Base-by-base conservation (phyloP, 2,113 vertebrate genomes). In the Neopipo cinnamomea region DNA sequence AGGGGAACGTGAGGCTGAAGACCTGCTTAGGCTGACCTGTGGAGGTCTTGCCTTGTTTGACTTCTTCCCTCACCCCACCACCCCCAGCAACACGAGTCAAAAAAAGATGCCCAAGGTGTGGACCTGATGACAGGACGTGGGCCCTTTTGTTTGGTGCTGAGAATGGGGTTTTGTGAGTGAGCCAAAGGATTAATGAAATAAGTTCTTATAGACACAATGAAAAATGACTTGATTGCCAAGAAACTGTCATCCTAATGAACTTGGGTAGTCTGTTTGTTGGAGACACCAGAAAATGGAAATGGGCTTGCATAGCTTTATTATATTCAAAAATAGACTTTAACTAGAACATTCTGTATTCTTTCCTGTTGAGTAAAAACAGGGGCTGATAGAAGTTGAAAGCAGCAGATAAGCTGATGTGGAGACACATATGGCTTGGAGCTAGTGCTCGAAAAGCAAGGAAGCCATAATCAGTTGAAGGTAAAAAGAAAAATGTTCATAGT, bases 341-440 rank as follows among this genome's bases (percentile, higher is more conserved):
- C 84, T 95, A 76, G 89, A 96, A 95, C 85, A 88, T 95, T 83
- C 89, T 97, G 96, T 91, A 89, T 93, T 95, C 94, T 94, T 89
- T 94, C 91, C 93, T 95, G 74, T 95, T 93, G 96, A 97, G 93
- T 95, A 76, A 95, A 95, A 97, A 88, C 91, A 97, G 96, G 89
- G 95, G 95, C 85, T 94, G 93, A 88, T 82, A 68, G 95, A 97
- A 97, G 89, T 96, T 95, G 91, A 96, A 97, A 97, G 94, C 83
- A 94, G 89, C 33, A 97, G 95, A 97, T 97, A 97, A 97, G 91
- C 93, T 91, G 93, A 95, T 93, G 91, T 66, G 70, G 94, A 95
- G 91, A 75, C 88, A 87, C 93, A 94, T 91, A 63, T 97, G 96
- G 92, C 93, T 86, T 59, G 52, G 92, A 95, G 85, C 68, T 87